Base-by-base conservation (phyloP, 2,797 vertebrate genomes). In the Platyrinchus mystaceus region DNA sequence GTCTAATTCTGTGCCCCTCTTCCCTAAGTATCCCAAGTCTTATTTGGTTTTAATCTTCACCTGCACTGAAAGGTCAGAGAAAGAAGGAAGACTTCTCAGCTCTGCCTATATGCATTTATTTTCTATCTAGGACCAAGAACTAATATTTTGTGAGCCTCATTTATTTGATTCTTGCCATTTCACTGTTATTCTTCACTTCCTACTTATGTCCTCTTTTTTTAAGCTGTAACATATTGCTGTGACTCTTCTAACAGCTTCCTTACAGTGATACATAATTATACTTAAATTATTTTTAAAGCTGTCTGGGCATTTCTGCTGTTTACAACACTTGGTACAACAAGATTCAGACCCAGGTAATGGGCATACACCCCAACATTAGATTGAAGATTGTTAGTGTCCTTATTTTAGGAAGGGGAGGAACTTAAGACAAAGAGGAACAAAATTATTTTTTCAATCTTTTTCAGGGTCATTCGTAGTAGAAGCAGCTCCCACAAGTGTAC, bases 131-230 rank as follows among this genome's bases (percentile, higher is more conserved):
- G 82, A 87, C 68, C 76, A 74, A 85, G 30, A 70, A 63, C 58
- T 74, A 64, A 68, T 80, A 63, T n/a, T 49, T 71, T 43, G 5
- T 37, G 27, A 87, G 41, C 27, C 59, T 76, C 30, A 79, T 67
- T 89, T 91, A 50, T 86, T 89, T 66, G 32, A 77, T 89, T 95
- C 59, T 87, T 89, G 24, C n/a, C 21, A 71, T 83, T 89, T 94
- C 71, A 82, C 5, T 1, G 37, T 85, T 94, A 68, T 78, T 86
- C 66, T 81, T 90, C 66, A 47, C 76, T 90, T 93, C 85, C 79
- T 52, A 93, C 66, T 47, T 75, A 69, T 69, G 39, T 90, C 44
- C 41, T 88, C 60, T 37, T 88, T 37, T 86, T 93, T 86, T 71
- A 84, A 91, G 14, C 5, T 6, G 0, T 32, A 84, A 70, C 73